phyloP scores from a whole-genome alignment of 1,140 invertebrate species.

The Scaptomyza pallida region DNA sequence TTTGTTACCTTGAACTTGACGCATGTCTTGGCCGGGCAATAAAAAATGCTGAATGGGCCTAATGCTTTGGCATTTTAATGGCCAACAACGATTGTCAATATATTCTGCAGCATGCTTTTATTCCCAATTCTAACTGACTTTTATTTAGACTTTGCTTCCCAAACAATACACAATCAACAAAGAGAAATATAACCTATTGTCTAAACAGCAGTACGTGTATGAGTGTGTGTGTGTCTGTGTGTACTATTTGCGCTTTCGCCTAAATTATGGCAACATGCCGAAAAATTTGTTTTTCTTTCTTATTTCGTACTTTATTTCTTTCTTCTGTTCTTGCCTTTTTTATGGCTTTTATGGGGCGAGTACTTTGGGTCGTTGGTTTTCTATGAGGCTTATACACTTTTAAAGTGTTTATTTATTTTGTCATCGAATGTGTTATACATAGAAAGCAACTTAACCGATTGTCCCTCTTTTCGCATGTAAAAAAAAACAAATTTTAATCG shows the following conservation, averaged over 20 bases:
- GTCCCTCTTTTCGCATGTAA: too few relatives aligned
- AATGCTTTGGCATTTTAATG: constrained; percentile 49
- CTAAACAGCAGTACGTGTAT: constrained; percentile 16
- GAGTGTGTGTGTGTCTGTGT: neutral
- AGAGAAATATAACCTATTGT: constrained; percentile 35
- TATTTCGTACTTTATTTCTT: constrained; percentile 4
- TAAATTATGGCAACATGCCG: constrained; percentile 48
- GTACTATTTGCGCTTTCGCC: constrained; percentile 28
- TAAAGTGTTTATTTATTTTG: too few relatives aligned
- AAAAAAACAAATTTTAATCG: too few relatives aligned
- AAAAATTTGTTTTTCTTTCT: constrained; percentile 46
- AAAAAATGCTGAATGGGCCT: constrained; percentile 37
- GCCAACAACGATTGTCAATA: constrained; percentile 41
- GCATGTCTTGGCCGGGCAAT: constrained; percentile 38
- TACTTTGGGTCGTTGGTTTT: constrained; percentile 32
- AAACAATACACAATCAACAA: constrained; percentile 8
- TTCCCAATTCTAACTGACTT: constrained; percentile 34
- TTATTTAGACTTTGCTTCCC: constrained; percentile 6
- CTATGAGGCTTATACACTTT: too few relatives aligned
- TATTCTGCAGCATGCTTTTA: constrained; percentile 41
- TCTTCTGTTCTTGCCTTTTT: constrained; percentile 7
- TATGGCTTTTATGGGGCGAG: constrained; percentile 31
- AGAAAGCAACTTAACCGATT: too few relatives aligned
- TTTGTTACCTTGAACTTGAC: constrained; percentile 46
- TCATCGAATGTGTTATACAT: too few relatives aligned